These are phyloP conservation scores for Xiphias gladius DNA, from an alignment of 2,113 vertebrate genomes.

Conservation along the genomic window DNA sequence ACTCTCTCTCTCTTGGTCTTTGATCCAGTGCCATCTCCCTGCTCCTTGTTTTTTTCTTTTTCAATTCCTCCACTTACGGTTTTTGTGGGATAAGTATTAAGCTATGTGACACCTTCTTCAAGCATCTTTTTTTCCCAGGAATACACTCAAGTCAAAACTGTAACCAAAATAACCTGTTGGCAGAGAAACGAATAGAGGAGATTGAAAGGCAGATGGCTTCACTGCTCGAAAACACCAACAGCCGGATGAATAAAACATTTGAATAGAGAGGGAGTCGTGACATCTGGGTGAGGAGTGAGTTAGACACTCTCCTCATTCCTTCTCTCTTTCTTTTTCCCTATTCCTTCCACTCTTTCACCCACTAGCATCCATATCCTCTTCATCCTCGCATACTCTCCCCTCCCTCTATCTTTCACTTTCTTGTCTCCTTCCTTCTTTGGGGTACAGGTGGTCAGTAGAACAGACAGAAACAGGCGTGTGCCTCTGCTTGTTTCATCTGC, in stretches of 20 bases:
- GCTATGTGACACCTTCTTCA: slow-evolving; percentile 16
- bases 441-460: slow-evolving; percentile 38
- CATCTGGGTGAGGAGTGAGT: slow-evolving; percentile 63
- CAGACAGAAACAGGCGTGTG: slow-evolving; percentile 46
- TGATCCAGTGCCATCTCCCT: slow-evolving; percentile 12
- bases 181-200: slow-evolving; percentile 30
- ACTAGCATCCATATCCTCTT: not conserved
- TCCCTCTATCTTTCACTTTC: not conserved
- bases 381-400: not conserved
- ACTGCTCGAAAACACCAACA: slow-evolving; percentile 52
- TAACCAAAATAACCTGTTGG: slow-evolving; percentile 10
- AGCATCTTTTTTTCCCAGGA: slow-evolving; percentile 13
- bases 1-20: slow-evolving; percentile 7
- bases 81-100: slow-evolving; percentile 55
- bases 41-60: slow-evolving; percentile 11
- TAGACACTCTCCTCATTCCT: slow-evolving; percentile 28
- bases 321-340: slow-evolving; percentile 11
- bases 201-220: slow-evolving; percentile 57
- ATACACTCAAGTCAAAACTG: slow-evolving; percentile 21
- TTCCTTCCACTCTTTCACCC: slow-evolving; percentile 17
- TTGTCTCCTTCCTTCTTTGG: not conserved
- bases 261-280: slow-evolving; percentile 57
- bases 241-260: slow-evolving; percentile 80
- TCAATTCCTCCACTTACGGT: slow-evolving; percentile 16
- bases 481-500: slow-evolving; percentile 32